Base-by-base conservation (phyloP, 2,113 vertebrate genomes). In the Elanus axillaris region DNA sequence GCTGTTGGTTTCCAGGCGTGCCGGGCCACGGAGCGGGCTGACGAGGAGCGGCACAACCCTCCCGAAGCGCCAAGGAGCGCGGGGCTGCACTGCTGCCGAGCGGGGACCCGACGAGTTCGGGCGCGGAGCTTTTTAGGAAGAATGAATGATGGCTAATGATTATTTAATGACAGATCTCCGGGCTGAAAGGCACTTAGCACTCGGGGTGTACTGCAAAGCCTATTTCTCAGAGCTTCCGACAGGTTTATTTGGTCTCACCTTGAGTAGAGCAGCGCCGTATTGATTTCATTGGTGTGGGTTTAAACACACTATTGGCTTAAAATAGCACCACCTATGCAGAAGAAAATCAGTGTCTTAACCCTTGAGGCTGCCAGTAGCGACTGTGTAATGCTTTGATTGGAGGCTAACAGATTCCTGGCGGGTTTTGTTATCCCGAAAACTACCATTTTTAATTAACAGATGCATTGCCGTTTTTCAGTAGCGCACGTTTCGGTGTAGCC, bases 241-340 rank as follows among this genome's bases (percentile, higher is more conserved):
- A 97, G 97, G 95, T 98, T 98, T 97, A 97, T 97, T 98, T 96
- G 97, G 97, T 96, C 97, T 98, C 97, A 97, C 98, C 97, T 98
- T 98, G 98, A 97, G 96, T 91, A 96, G 96, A 98, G 97, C 96
- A 94, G 94, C 74, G 94, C 94, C 45, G 58, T 98, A 98, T 98
- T 93, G 98, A 98, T 98, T 96, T 94, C 96, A 94, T 95, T 67
- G 97, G 96, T 95, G 96, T 94, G 96, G 95, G 94, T 97, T 98
- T 98, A 98, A 98, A 97, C 98, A 97, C 94, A 82, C 95, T 84
- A 94, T 97, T 86, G 95, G 95, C 97, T 98, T 97, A 97, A 97
- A 97, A 97, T 97, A 97, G 97, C 95, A 95, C 95, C 78, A 90
- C 90, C 72, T 96, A 88, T 96, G 93, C 96, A 94, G 95, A 52